Percentiles rank a stretch among this genome's conserved stretches.
Conservation (phyloP, 2,797 vertebrate species). For the Falco novaeseelandiae region DNA sequence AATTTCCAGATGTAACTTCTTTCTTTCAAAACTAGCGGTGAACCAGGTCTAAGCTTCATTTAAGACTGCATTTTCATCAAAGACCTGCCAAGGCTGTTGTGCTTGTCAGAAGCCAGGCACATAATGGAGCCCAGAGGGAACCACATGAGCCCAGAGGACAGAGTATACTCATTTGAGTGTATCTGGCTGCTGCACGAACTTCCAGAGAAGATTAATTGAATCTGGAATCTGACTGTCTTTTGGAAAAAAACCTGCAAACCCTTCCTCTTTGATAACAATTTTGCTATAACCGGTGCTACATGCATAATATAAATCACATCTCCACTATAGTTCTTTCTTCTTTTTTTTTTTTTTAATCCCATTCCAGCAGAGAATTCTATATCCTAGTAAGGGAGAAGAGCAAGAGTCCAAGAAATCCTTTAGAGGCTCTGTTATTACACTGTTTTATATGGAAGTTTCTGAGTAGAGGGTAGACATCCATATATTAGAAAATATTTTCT, state of each 20-base stretch:
- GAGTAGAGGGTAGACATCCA: background rate
- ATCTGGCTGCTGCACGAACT: background rate
- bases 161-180: background rate
- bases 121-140: background rate
- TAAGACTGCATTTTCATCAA: constrained; percentile 11
- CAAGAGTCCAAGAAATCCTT: background rate
- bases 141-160: background rate
- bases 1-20: constrained; percentile 26
- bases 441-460: background rate
- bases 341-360: background rate
- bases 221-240: background rate
- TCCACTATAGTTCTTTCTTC: too few species aligned
- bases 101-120: background rate
- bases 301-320: background rate
- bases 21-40: background rate
- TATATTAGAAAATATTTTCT: background rate
- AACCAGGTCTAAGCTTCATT: background rate
- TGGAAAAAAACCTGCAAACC: background rate
- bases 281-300: background rate
- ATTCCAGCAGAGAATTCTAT: background rate
- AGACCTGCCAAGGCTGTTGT: background rate
- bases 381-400: constrained; percentile 10
- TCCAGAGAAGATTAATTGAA: constrained; percentile 22
- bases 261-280: background rate
- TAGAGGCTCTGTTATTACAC: background rate